These are phyloP conservation scores for Agriopis aurantiaria DNA, from an alignment of 2,888 invertebrate species.

Conservation along the genomic window DNA sequence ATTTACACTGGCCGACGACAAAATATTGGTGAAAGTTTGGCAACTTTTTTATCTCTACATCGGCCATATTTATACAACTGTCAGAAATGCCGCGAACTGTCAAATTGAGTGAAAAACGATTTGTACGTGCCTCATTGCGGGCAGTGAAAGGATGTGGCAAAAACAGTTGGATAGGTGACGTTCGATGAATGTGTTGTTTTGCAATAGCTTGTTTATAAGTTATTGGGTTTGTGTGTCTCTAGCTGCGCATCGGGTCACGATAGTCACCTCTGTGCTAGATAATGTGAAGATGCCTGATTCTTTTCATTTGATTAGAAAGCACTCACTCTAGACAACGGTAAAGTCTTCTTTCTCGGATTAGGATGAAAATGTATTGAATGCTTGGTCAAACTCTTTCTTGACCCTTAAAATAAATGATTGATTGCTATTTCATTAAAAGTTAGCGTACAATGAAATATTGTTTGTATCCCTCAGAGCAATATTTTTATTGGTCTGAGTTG, in stretches of 20 bases:
- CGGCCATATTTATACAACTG: constrained; percentile 61
- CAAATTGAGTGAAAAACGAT: constrained; percentile 51
- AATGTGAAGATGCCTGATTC: constrained; percentile 54
- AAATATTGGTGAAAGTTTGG: constrained; percentile 71
- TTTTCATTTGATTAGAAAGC: constrained; percentile 62
- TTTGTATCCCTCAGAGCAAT: background rate
- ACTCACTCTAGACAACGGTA: constrained; percentile 38
- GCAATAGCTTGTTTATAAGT: constrained; percentile 47
- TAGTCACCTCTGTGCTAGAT: constrained; percentile 70
- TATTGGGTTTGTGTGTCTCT: constrained; percentile 59
- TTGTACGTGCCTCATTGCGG: constrained; percentile 43
- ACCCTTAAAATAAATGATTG: constrained; percentile 10
- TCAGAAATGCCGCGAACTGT: constrained; percentile 59
- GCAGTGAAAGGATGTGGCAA: constrained; percentile 53
- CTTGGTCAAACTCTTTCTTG: constrained; percentile 16
- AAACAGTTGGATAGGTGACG: constrained; percentile 38
- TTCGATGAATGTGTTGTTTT: constrained; percentile 49
- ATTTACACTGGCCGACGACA: constrained; percentile 59
- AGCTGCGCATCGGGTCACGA: constrained; percentile 54
- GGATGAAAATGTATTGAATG: constrained; percentile 41
- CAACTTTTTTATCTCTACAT: constrained; percentile 53
- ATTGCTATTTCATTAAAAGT: background rate
- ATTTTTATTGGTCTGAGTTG: too few relatives aligned
- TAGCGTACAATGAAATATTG: background rate
- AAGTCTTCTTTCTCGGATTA: constrained; percentile 45